Evolutionary conservation across 2,888 invertebrate species (phyloP), one percentile per base, ranked within the genome.

Genomic region (Acanthopleura granulata): DNA sequence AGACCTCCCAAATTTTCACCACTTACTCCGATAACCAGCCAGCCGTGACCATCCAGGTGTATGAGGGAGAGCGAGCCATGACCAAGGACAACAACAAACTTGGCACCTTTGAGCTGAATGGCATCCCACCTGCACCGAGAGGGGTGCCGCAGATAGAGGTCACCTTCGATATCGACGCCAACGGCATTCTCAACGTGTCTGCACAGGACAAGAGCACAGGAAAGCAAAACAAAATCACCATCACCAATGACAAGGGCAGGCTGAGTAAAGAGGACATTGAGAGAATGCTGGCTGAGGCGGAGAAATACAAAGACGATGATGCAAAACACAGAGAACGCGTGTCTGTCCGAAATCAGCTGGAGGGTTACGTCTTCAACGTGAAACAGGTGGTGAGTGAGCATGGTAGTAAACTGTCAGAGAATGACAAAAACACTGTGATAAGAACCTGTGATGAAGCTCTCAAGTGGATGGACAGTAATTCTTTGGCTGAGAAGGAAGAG

Each of bases 21-120:
- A 98, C 97, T 0, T 97, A 97, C 88, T 92, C 95, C 22, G 97
- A 98, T 91, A 97, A 97, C 87, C 97, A 98, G 89, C 86, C 89
- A 9, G 86, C 84, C 9, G 87, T 88, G 9, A 81, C 82, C 40
- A 85, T 88, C 49, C 88, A 88, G 78, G 97, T 97, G 0, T 97
- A 94, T 88, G 97, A 97, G 92, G 97, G 96, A 78, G 97, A 97
- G 92, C 94, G 97, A 83, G 95, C 97, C 74, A 96, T 97, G 97
- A 97, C 97, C 84, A 96, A 95, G 89, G 97, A 97, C 90, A 97
- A 97, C 92, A 96, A 97, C 79, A 77, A 83, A 49, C 81, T 90
- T 25, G 90, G 90, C 15, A 80, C 78, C 30, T 89, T 90, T 76
- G 88, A 89, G 27, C 80, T 90, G 49, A 80, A 82, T 16, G 89